Conservation (phyloP, 2,113 vertebrate species). For the Salvelinus fontinalis region DNA sequence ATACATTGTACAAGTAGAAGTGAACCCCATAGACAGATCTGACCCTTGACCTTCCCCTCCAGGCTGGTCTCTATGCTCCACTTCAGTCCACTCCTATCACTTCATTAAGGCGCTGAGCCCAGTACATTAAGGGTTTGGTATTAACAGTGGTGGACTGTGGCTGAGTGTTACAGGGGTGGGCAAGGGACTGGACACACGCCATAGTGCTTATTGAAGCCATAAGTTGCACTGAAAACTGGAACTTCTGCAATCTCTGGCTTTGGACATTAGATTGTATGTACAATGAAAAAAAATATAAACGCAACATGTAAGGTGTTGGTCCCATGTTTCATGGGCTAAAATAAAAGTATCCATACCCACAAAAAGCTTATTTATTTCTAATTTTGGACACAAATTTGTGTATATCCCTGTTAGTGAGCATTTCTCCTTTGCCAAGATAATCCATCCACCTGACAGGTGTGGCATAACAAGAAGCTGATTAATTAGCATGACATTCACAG, state of each 20-base stretch:
- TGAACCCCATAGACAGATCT: constrained; percentile 25
- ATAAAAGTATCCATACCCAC: too few relatives aligned
- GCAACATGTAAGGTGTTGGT: too few relatives aligned
- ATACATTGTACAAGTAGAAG: too few relatives aligned
- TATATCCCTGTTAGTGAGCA: too few relatives aligned
- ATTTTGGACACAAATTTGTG: too few relatives aligned
- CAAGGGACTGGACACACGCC: not conserved
- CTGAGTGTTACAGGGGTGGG: not conserved
- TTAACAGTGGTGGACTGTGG: not conserved
- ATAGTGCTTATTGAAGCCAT: not conserved
- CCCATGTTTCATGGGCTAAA: too few relatives aligned
- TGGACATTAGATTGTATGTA: not conserved
- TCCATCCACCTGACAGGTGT: too few relatives aligned
- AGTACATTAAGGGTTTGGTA: not conserved
- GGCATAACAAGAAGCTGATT: too few relatives aligned
- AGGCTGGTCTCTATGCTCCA: constrained; percentile 52
- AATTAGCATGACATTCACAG: too few relatives aligned
- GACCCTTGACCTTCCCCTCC: constrained; percentile 31
- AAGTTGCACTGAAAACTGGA: not conserved
- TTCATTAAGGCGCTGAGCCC: constrained; percentile 21
- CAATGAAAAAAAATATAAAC: too few relatives aligned
- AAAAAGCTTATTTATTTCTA: too few relatives aligned
- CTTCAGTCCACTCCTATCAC: constrained; percentile 39
- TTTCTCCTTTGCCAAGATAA: too few relatives aligned
- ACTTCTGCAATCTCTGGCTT: not conserved